Conservation (phyloP, 2,113 vertebrate species). For the Trichomycterus rosablanca region DNA sequence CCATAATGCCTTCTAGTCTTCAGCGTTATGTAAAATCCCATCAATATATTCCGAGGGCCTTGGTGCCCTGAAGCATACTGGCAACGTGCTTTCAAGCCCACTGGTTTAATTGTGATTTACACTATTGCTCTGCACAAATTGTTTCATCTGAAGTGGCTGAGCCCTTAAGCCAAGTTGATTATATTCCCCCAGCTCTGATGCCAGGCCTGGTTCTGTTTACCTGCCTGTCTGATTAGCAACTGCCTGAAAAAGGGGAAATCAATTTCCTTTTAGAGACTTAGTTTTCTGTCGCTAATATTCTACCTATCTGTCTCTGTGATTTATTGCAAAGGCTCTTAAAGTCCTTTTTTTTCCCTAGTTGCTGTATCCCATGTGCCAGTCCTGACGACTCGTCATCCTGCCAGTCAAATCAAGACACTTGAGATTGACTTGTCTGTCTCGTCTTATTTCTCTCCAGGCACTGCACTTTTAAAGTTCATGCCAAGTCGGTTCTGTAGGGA, state of each 20-base stretch:
- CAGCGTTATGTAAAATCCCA: constrained; percentile 27
- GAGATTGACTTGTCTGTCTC: constrained; percentile 2
- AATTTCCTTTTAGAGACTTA: constrained; percentile 45
- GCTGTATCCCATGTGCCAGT: constrained; percentile 5
- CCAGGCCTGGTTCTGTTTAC: constrained; percentile 56
- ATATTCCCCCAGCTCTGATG: constrained; percentile 56
- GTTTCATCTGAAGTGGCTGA: constrained; percentile 54
- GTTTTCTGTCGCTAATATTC: constrained; percentile 29
- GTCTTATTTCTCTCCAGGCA: constrained; percentile 7
- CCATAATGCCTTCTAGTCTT: background rate
- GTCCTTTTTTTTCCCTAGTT: constrained; percentile 15
- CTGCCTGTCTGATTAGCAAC: constrained; percentile 52
- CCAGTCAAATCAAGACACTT: constrained; percentile 10
- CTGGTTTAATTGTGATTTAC: constrained; percentile 59
- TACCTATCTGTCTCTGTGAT: constrained; percentile 22
- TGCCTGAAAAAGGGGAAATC: constrained; percentile 32
- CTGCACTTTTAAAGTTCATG: background rate
- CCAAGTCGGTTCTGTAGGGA: constrained; percentile 7
- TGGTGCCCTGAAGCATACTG: constrained; percentile 24
- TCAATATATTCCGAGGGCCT: constrained; percentile 40
- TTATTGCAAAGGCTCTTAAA: constrained; percentile 25
- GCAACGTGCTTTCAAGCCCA: constrained; percentile 22
- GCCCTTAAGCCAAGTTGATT: constrained; percentile 58
- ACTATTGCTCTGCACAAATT: constrained; percentile 58
- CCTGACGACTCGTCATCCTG: constrained; percentile 11